phyloP scores from a whole-genome alignment of 1,140 invertebrate genomes.

The Trachymyrmex septentrionalis region DNA sequence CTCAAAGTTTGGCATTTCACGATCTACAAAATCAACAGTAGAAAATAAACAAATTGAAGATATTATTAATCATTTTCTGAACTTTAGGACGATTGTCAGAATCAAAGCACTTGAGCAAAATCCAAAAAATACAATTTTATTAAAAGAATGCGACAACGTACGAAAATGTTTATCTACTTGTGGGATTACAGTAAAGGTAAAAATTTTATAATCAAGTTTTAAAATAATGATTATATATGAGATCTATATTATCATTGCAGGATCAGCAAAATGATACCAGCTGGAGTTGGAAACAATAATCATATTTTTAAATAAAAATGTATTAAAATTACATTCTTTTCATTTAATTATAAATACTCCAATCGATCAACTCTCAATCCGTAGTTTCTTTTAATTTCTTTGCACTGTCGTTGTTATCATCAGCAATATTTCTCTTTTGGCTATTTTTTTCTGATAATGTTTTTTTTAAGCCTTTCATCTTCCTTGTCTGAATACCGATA shows the following conservation, averaged over 20 bases:
- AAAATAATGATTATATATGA: background rate
- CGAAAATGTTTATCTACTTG: constrained; percentile 89
- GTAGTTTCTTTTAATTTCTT: constrained; percentile 74
- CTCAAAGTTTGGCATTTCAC: constrained; percentile 79
- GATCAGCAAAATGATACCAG: constrained; percentile 88
- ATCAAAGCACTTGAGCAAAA: constrained; percentile 85
- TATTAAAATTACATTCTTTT: constrained; percentile 34
- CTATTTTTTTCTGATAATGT: constrained; percentile 90
- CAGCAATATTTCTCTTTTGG: constrained; percentile 87
- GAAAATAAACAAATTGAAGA: constrained; percentile 73
- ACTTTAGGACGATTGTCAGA: constrained; percentile 88
- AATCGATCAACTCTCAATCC: constrained; percentile 25
- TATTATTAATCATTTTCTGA: constrained; percentile 88
- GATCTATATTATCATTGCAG: constrained; percentile 66
- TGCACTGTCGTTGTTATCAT: constrained; percentile 73
- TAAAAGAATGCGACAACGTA: constrained; percentile 91
- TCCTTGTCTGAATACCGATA: constrained; percentile 94
- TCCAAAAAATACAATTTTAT: constrained; percentile 88
- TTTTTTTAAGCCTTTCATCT: constrained; percentile 97
- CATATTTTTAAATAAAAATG: constrained; percentile 48
- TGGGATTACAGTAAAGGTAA: constrained; percentile 88
- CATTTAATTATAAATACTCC: background rate
- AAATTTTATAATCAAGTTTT: background rate
- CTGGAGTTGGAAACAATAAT: constrained; percentile 83
- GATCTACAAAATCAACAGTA: constrained; percentile 5